Percentiles rank a stretch among this genome's conserved stretches.
phyloP scores from a whole-genome alignment of 2,797 vertebrate genomes.

The Jordanella pulchra region DNA sequence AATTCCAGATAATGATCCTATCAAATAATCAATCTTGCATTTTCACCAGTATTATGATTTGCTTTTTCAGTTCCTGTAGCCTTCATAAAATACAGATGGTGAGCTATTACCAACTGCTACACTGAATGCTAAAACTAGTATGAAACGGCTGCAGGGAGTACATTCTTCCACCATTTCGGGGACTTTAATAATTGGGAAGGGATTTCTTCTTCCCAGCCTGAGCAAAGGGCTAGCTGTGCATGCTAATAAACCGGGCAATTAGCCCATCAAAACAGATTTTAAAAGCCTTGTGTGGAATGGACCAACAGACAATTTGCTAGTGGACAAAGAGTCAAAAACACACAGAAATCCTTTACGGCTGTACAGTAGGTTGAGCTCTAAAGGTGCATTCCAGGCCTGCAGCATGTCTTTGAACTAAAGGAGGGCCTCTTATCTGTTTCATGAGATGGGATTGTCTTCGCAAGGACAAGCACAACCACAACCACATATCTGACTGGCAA shows the following conservation, averaged over 20 bases:
- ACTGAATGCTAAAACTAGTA: conserved; percentile 45
- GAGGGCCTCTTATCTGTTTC: conserved; percentile 31
- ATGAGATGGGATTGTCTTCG: conserved; percentile 21
- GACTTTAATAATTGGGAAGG: conserved; percentile 80
- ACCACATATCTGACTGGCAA: conserved; percentile 43
- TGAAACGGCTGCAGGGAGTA: conserved; percentile 66
- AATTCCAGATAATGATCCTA: no score
- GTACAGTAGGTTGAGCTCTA: conserved; percentile 8
- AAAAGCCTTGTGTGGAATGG: conserved; percentile 67
- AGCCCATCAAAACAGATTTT: conserved; percentile 68
- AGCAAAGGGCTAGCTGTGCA: conserved; percentile 72
- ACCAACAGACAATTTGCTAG: conserved; percentile 29
- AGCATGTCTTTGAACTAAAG: conserved; percentile 30
- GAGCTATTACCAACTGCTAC: conserved; percentile 41
- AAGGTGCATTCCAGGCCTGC: conserved; percentile 25
- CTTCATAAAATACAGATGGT: conserved; percentile 18
- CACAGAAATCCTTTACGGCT: conserved; percentile 33
- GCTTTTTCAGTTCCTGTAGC: neutral
- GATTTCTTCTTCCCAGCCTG: conserved; percentile 72
- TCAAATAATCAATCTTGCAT: neutral
- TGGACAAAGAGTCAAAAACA: conserved; percentile 33
- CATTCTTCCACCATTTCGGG: conserved; percentile 49
- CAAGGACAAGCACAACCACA: conserved; percentile 45
- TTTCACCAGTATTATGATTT: neutral
- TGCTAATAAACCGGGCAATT: conserved; percentile 80